Conservation (phyloP, 2,888 invertebrate genomes). For the Rhagonycha lutea region DNA sequence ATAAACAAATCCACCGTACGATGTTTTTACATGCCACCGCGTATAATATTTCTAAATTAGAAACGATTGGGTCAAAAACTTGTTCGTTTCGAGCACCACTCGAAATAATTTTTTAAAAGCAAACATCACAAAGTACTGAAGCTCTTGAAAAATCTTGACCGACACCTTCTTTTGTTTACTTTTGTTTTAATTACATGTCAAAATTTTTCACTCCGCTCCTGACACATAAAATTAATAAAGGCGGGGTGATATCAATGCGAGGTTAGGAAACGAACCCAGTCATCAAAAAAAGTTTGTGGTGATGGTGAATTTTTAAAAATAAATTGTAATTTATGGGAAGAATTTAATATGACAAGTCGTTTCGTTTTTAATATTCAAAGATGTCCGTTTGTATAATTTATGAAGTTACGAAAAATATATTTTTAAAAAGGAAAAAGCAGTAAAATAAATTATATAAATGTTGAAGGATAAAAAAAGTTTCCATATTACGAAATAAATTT, state of each 20-base stretch:
- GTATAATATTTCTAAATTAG: not conserved
- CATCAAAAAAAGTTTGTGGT: not conserved
- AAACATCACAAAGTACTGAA: not conserved
- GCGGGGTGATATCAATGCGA: not conserved
- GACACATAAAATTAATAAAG: not conserved
- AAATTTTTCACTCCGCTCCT: not conserved
- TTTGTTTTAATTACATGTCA: not conserved
- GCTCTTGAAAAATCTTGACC: not conserved
- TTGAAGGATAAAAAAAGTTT: slow-evolving; percentile 6
- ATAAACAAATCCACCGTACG: not conserved
- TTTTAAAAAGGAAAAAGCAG: not conserved
- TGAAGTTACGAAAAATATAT: not conserved
- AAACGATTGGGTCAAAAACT: not conserved
- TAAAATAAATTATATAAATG: not conserved
- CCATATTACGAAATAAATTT: slow-evolving; percentile 5
- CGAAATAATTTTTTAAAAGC: not conserved
- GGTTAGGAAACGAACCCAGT: not conserved
- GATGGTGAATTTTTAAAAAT: not conserved
- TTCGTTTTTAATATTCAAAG: not conserved
- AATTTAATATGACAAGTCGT: not conserved
- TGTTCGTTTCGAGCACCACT: not conserved
- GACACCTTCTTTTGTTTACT: not conserved
- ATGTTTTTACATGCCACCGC: slow-evolving; percentile 10
- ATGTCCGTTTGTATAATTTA: not conserved
- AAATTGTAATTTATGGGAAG: not conserved